These are phyloP conservation scores for Sterna hirundo DNA, from an alignment of 2,113 vertebrate species.

Conservation along the genomic window DNA sequence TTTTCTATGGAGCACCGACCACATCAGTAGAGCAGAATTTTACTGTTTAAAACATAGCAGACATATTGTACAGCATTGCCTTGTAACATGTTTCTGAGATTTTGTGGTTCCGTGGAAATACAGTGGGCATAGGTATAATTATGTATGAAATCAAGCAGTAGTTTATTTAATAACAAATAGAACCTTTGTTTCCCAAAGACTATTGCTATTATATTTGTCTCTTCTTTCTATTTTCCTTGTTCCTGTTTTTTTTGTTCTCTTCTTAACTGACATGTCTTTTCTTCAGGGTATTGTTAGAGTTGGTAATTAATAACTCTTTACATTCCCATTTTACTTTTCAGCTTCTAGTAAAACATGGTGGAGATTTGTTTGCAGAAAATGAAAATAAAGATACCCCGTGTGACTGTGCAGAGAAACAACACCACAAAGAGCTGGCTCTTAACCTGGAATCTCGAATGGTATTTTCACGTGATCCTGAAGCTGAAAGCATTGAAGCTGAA, in stretches of 20 bases:
- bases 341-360: constrained; percentile 89
- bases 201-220: neutral
- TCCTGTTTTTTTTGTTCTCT: neutral
- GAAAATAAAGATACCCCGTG: constrained; percentile 98
- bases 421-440: constrained; percentile 95
- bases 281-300: neutral
- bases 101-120: neutral
- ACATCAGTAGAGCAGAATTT: neutral
- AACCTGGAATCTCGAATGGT: constrained; percentile 99
- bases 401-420: constrained; percentile 97
- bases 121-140: neutral
- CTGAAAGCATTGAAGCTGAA: constrained; percentile 94
- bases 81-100: neutral
- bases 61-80: neutral
- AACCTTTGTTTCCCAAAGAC: neutral
- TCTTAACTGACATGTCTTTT: neutral
- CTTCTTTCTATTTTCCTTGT: neutral
- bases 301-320: neutral
- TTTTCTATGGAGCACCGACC: neutral
- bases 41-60: neutral
- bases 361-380: constrained; percentile 96
- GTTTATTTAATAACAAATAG: neutral
- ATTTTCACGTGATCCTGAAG: constrained; percentile 93
- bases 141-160: neutral
- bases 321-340: constrained; percentile 59